Conservation (phyloP, 2,113 vertebrate species). For the Dendropsophus ebraccatus region DNA sequence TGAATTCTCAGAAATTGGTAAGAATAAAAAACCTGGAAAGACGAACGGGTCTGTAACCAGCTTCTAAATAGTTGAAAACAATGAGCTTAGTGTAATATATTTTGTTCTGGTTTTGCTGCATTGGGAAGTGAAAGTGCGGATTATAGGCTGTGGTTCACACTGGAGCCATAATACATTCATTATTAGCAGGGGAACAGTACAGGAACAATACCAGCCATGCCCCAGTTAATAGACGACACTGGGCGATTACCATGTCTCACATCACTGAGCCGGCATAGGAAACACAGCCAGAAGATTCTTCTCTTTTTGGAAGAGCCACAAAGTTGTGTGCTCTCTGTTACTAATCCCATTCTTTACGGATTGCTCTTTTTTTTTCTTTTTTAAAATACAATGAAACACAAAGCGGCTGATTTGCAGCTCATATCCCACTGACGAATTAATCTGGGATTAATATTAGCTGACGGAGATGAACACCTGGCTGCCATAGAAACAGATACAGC, state of each 20-base stretch:
- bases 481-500: conserved; percentile 64
- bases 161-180: background rate
- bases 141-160: too few species aligned
- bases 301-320: background rate
- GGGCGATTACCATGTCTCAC: background rate
- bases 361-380: conserved; percentile 48
- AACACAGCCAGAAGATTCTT: background rate
- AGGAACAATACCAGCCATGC: background rate
- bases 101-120: too few species aligned
- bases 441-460: conserved; percentile 71
- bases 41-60: too few species aligned
- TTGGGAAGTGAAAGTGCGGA: too few species aligned
- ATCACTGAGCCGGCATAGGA: background rate
- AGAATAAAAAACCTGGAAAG: too few species aligned
- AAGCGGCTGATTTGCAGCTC: conserved; percentile 59
- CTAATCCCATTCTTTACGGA: conserved; percentile 17
- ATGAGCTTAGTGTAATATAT: too few species aligned
- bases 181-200: background rate
- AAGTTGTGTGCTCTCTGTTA: background rate
- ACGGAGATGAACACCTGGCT: conserved; percentile 65
- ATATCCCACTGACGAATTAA: conserved; percentile 63
- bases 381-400: conserved; percentile 49
- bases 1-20: too few species aligned
- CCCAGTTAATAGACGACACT: background rate
- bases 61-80: too few species aligned